These are phyloP conservation scores for Tetrao urogallus DNA, from an alignment of 2,113 vertebrate genomes.

Conservation along the genomic window DNA sequence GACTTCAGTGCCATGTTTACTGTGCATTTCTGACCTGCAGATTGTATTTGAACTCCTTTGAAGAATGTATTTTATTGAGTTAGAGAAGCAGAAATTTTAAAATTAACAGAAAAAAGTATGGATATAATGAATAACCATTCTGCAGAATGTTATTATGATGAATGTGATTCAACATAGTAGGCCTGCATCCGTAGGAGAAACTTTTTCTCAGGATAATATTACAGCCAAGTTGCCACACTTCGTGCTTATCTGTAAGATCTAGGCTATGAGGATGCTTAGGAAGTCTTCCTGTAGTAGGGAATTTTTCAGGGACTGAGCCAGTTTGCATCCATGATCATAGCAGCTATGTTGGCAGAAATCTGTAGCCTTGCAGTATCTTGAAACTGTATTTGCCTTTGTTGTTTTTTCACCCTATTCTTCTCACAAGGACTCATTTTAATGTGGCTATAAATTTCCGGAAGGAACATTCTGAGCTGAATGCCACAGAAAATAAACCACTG, in stretches of 20 bases:
- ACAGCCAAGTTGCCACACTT: background rate
- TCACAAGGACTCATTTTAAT: constrained; percentile 43
- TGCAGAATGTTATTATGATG: background rate
- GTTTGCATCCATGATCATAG: background rate
- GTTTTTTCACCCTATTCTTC: background rate
- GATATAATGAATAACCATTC: background rate
- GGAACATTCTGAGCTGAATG: constrained; percentile 16
- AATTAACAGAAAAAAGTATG: background rate
- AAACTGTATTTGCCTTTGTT: background rate
- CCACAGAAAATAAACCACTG: constrained; percentile 28
- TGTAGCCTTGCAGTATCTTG: constrained; percentile 1
- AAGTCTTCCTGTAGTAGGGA: background rate
- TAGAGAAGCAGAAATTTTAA: background rate
- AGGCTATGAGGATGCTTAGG: background rate
- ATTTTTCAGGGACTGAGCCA: background rate
- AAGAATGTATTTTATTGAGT: constrained; percentile 13
- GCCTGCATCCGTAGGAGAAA: background rate
- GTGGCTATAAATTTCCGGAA: constrained; percentile 51
- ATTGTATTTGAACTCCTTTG: background rate
- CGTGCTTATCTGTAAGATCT: background rate
- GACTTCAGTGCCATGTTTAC: background rate
- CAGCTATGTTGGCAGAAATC: background rate
- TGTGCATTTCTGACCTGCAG: constrained; percentile 19
- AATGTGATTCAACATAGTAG: background rate
- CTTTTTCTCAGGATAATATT: background rate